Evolutionary conservation across 2,888 invertebrate species (phyloP), one percentile per base, ranked within the genome.

Genomic region (Patella pellucida): DNA sequence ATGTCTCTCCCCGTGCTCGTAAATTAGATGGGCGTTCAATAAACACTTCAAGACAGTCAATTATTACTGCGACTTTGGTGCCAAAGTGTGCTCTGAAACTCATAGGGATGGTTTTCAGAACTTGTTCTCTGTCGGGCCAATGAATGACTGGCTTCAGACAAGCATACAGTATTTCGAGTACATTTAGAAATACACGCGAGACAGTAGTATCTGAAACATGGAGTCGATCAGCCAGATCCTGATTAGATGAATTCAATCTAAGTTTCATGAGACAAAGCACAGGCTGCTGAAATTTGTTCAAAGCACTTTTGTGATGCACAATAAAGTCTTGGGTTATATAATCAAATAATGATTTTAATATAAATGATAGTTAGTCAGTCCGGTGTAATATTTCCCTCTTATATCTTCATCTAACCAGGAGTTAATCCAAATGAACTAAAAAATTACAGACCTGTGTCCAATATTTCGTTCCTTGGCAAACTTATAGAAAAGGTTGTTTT

Each of bases 1-100:
- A 85, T 16, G 81, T 83, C 54, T 80, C 70, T 15, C 79, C 75
- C n/a, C 80, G 74, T n/a, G 84, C 83, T 31, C 51, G 27, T 9
- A 81, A 56, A 27, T 79, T 80, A 14, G 73, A 79, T 50, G 79
- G 83, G 31, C 79, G 62, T n/a, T 81, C 76, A 4, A 75, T 76
- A 27, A 73, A 75, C 4, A 79, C 68, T 68, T 81, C 78, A 76
- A 78, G 77, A 54, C 78, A 78, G 51, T 78, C 78, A 50, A 79
- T 75, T 15, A 81, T 79, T 15, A 79, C 75, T 27, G 73, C 74
- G 23, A 74, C 69, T 52, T 74, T 76, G 15, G 54, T 52, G 9
- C 70, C 74, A 76, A 74, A 76, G 31, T 52, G 23, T 62, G 27
- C 52, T 27, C 69, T 54, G 68, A 79, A 78, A 14, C 69, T 50